Evolutionary conservation across 2,797 vertebrate genomes (phyloP), one percentile per base, ranked within the genome.

Genomic region (Danio jaintianensis): DNA sequence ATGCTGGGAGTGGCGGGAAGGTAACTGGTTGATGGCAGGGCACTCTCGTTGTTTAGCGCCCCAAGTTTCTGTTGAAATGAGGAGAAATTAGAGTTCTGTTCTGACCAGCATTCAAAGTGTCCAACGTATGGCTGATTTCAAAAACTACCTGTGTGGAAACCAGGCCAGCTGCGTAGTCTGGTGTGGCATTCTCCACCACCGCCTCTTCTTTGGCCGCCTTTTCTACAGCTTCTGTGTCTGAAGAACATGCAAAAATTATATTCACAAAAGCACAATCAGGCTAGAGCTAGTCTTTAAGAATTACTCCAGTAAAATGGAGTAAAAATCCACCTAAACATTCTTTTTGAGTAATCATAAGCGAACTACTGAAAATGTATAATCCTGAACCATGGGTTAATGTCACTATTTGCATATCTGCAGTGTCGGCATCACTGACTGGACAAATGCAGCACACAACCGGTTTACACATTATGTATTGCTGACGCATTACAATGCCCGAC

Each of bases 141-240:
- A 47, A 18, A 42, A 29, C 15, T 89, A 98, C 98, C 96, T 98
- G 98, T 58, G 98, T 97, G 83, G 97, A 99, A 22, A 97, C 97
- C 29, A 99, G 95, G 61, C 97, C 98, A 1, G 97, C 98, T 2
- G 98, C 98, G 7, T 99, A 99, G 91, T 99, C 98, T 0, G 98
- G 98, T 0, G 98, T 99, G 69, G 96, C 95, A 38, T 98, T 98
- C 90, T 99, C 97, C 86, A 97, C 94, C 79, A 98, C 95, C 0
- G 95, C 93, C 90, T 99, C 97, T 82, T 99, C 98, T 94, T 98
- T 99, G 89, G 96, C 91, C 12, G 94, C 94, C 85, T 99, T 99
- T 85, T 99, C 98, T 72, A 94, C 95, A 9, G 94, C 93, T 79
- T 99, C 98, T 0, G 95, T 91, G 87, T 99, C 98, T 99, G 82